Evolutionary conservation across 2,113 vertebrate species (phyloP).

Genomic region (Phoxinus phoxinus): DNA sequence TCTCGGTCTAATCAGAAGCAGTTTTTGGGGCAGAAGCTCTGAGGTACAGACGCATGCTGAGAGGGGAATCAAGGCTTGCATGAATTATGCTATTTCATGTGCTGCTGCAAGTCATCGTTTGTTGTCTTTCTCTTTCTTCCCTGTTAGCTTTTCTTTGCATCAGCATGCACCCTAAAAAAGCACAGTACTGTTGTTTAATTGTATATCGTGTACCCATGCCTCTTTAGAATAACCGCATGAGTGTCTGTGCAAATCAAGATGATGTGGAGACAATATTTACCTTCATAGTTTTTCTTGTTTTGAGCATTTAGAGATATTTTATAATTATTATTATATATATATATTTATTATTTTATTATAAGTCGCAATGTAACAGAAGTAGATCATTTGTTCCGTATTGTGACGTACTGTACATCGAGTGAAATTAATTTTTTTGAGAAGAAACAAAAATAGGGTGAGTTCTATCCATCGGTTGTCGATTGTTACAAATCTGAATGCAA

Average conservation of each 20-base stretch:
- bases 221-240: not conserved
- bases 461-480: not conserved
- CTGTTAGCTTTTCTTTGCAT: conserved; percentile 48
- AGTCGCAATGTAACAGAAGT: not conserved
- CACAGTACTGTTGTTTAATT: not conserved
- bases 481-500: not conserved
- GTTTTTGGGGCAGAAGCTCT: conserved; percentile 51
- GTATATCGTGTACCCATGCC: too few relatives aligned
- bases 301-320: not conserved
- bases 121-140: conserved; percentile 51
- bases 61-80: conserved; percentile 64
- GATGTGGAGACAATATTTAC: not conserved
- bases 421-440: not conserved
- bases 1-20: conserved; percentile 34
- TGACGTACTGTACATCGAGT: not conserved
- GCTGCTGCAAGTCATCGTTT: conserved; percentile 51
- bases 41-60: conserved; percentile 59
- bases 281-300: not conserved
- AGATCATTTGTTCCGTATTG: not conserved
- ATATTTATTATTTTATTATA: too few relatives aligned
- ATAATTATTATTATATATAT: too few relatives aligned
- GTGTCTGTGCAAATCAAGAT: not conserved
- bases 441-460: not conserved
- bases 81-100: conserved; percentile 74
- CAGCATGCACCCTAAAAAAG: not conserved